A percentile compares a stretch with the other conserved stretches of the same genome.
phyloP scores from a whole-genome alignment of 1,140 invertebrate species.

The Bombus soroeensis region DNA sequence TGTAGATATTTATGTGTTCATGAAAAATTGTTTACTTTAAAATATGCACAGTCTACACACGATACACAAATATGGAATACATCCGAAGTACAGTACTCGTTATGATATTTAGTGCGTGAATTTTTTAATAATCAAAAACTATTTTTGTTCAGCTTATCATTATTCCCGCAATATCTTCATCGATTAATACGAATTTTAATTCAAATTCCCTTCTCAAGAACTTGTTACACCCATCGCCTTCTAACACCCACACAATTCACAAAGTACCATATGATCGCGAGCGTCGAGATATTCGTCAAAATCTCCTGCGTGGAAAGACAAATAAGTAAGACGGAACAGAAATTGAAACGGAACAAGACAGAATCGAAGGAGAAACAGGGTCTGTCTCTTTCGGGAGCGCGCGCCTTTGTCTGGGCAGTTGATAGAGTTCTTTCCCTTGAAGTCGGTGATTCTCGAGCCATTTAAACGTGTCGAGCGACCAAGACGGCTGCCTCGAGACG shows the following conservation, averaged over 20 bases:
- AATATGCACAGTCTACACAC: background rate
- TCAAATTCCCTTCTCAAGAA: background rate
- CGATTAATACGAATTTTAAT: background rate
- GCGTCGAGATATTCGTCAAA: conserved; percentile 17
- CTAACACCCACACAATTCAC: background rate
- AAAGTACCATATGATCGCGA: conserved; percentile 14
- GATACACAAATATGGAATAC: background rate
- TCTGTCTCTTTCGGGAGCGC: conserved; percentile 24
- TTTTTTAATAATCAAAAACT: no score
- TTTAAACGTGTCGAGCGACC: conserved; percentile 20
- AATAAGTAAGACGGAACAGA: background rate
- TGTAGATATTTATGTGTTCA: no score
- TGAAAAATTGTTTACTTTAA: no score
- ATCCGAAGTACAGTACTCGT: background rate
- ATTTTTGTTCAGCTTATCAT: no score
- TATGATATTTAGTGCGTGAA: background rate
- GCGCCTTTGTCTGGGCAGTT: conserved; percentile 34
- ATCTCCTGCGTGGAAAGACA: no score
- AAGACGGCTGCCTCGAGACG: conserved; percentile 19
- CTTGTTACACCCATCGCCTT: background rate
- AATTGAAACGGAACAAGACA: conserved; percentile 6
- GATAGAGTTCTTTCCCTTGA: conserved; percentile 15
- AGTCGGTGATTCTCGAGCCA: background rate
- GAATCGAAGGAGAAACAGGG: conserved; percentile 41
- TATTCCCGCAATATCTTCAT: background rate